Evolutionary conservation across 2,113 vertebrate genomes (phyloP).

Genomic region (Corythornis vintsioides): DNA sequence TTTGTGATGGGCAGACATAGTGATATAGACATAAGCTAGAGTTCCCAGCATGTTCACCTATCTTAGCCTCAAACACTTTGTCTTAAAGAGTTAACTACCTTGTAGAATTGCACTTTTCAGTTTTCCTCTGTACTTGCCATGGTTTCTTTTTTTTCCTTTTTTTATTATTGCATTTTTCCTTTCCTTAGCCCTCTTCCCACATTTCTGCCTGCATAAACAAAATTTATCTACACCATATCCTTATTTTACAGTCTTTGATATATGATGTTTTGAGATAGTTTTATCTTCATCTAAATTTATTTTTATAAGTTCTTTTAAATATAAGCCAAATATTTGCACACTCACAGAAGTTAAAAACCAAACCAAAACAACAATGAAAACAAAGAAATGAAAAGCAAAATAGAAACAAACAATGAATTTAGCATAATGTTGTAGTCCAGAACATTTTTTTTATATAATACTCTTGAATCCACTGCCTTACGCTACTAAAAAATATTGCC

Average conservation of each 20-base stretch:
- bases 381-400: too few relatives aligned
- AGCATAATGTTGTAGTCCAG: too few relatives aligned
- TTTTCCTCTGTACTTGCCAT: not conserved
- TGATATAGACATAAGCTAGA: not conserved
- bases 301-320: not conserved
- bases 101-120: not conserved
- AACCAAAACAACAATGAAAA: too few relatives aligned
- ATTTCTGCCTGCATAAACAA: not conserved
- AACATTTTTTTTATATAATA: not conserved
- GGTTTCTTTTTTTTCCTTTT: not conserved
- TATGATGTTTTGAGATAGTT: not conserved
- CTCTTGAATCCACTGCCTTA: not conserved
- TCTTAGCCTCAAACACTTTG: not conserved
- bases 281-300: not conserved
- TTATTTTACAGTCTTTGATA: not conserved
- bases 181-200: fast-evolving
- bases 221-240: not conserved
- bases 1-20: not conserved
- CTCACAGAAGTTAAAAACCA: not conserved
- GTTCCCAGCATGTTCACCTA: fast-evolving
- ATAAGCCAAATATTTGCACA: not conserved
- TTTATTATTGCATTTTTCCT: not conserved
- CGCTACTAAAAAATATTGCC: not conserved
- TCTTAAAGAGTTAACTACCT: not conserved
- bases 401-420: too few relatives aligned